A percentile compares a stretch with the other conserved stretches of the same genome.
phyloP scores from a whole-genome alignment of 2,888 invertebrate genomes.

The Reticulitermes lucifugus region DNA sequence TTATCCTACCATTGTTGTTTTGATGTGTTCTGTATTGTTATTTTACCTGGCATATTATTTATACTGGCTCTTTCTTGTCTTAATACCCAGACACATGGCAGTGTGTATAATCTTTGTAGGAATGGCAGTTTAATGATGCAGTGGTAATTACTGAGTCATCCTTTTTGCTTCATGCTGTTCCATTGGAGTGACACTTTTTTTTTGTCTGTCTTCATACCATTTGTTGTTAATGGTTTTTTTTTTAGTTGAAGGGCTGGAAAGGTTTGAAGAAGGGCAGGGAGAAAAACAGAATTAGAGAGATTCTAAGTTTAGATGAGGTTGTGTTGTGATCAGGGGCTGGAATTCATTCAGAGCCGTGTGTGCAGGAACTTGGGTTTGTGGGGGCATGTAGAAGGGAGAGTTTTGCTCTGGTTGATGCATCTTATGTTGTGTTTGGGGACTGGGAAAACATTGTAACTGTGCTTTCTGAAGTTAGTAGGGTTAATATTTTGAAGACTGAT shows the following conservation, averaged over 20 bases:
- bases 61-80: too few relatives aligned
- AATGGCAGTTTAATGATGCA: background rate
- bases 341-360: slow-evolving; percentile 2
- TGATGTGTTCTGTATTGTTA: too few relatives aligned
- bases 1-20: too few relatives aligned
- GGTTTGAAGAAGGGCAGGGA: slow-evolving; percentile 26
- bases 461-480: too few relatives aligned
- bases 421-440: too few relatives aligned
- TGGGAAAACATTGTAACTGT: too few relatives aligned
- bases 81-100: background rate
- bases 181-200: slow-evolving; percentile 1
- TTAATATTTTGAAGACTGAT: too few relatives aligned
- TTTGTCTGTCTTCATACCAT: background rate
- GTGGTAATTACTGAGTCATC: background rate
- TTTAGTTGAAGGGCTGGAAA: background rate
- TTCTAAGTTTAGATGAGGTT: slow-evolving; percentile 35
- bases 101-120: background rate
- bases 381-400: background rate
- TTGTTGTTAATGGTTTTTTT: background rate
- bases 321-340: slow-evolving; percentile 18
- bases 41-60: too few relatives aligned
- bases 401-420: background rate
- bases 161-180: background rate
- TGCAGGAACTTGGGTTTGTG: background rate
- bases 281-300: slow-evolving; percentile 24